Conservation (phyloP, 1,140 invertebrate species). For the Pemphigus obesinymphae region DNA sequence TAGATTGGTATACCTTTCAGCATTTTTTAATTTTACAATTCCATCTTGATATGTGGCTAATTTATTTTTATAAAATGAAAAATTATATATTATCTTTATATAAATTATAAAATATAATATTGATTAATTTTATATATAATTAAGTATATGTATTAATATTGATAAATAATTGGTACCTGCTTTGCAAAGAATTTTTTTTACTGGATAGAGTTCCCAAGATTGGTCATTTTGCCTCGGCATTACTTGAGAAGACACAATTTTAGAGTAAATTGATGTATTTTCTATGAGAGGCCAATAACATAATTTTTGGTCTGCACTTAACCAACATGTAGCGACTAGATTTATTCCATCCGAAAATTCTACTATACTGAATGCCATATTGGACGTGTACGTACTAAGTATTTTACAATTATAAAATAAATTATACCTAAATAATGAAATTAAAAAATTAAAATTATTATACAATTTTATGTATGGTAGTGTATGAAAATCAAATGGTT, state of each 20-base stretch:
- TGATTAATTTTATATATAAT: background rate
- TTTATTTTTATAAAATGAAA: too few relatives aligned
- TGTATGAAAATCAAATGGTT: too few relatives aligned
- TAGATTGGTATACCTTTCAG: background rate
- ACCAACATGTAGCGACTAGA: background rate
- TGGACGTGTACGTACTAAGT: too few relatives aligned
- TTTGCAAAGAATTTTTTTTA: background rate
- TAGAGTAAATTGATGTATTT: background rate
- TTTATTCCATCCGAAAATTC: background rate
- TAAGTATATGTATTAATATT: too few relatives aligned
- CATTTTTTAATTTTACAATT: background rate
- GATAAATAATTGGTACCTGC: too few relatives aligned
- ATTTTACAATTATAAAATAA: too few relatives aligned
- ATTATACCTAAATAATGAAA: too few relatives aligned
- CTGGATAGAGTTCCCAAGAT: background rate
- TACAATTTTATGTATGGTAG: too few relatives aligned
- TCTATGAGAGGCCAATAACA: background rate
- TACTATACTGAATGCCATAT: background rate
- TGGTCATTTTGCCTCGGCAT: background rate
- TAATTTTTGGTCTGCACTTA: background rate
- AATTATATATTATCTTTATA: too few relatives aligned
- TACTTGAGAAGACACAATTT: background rate
- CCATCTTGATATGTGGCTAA: background rate
- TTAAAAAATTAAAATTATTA: too few relatives aligned
- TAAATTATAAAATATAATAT: background rate